Percentiles rank a stretch among this genome's conserved stretches.
Conservation (phyloP, 2,888 invertebrate species). For the Strigamia maritima region DNA sequence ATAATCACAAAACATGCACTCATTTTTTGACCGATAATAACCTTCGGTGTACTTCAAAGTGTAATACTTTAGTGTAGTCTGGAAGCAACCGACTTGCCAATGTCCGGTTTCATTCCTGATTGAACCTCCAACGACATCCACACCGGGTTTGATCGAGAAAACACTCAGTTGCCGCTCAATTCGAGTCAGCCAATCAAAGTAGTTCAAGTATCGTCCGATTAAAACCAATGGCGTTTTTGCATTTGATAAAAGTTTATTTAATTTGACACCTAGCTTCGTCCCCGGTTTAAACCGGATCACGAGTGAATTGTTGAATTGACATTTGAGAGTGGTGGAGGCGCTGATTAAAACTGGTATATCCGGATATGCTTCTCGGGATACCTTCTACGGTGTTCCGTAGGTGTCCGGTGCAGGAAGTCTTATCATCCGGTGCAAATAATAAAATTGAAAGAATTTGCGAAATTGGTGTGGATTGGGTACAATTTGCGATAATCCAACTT, state of each 20-base stretch:
- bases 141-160: neutral
- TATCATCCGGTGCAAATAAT: no score
- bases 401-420: no score
- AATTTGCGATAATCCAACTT: no score
- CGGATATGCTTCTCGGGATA: no score
- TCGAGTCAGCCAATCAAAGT: neutral
- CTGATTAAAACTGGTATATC: no score
- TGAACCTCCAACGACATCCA: neutral
- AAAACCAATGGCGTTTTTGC: neutral
- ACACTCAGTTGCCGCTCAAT: neutral
- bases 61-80: neutral
- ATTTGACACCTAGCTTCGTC: no score
- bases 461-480: no score
- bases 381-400: no score
- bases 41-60: constrained; percentile 6
- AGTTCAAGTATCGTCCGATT: neutral
- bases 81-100: constrained; percentile 4
- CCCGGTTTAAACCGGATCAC: no score
- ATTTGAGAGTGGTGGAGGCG: no score
- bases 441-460: no score
- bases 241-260: neutral
- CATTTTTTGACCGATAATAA: constrained; percentile 25
- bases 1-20: constrained; percentile 29
- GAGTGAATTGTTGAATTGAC: no score
- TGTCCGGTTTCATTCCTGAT: neutral